Evolutionary conservation across 2,113 vertebrate genomes (phyloP), one percentile per base, ranked within the genome.

Genomic region (Anarrhichthys ocellatus): DNA sequence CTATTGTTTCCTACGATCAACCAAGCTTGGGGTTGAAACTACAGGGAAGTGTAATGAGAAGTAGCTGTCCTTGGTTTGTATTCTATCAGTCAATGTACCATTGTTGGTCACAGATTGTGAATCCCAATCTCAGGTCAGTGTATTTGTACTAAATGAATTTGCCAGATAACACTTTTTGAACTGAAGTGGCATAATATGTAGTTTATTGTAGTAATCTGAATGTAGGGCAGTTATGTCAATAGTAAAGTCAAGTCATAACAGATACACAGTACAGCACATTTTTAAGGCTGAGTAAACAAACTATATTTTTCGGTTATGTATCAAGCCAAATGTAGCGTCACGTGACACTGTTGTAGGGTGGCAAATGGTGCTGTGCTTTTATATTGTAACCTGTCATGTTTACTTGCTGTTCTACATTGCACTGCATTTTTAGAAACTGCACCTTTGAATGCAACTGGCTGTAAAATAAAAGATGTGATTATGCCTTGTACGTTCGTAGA

Each of bases 331-430:
- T 80, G 71, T 81, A 82, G 75, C 66, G 64, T 81, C 42, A 88
- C 2, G 1, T 72, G 48, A 83, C 86, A 80, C 69, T 85, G 85
- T 90, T 91, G 80, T 87, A 85, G 86, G 80, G 81, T 89, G 85
- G 36, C 72, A 67, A 50, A 79, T 24, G 76, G 76, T 81, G 74
- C 69, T 64, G 52, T 81, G 79, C 48, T 72, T 91, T 83, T 78
- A 58, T 90, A 75, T 73, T 88, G 29, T 80, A 75, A 62, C 67
- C 54, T 81, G 72, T 83, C 52, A 46, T 84, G 73, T 84, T 91
- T 78, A 86, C 80, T 50, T 84, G 32, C 76, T 63, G 17, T 76
- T 78, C 50, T 82, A 78, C 77, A 82, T 82, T 88, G 83, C 80
- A 85, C 77, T 88, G 81, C 76, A 65, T 87, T 88, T 85, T 78